Conservation (phyloP, 2,113 vertebrate genomes). For the Cochlearius cochlearius region DNA sequence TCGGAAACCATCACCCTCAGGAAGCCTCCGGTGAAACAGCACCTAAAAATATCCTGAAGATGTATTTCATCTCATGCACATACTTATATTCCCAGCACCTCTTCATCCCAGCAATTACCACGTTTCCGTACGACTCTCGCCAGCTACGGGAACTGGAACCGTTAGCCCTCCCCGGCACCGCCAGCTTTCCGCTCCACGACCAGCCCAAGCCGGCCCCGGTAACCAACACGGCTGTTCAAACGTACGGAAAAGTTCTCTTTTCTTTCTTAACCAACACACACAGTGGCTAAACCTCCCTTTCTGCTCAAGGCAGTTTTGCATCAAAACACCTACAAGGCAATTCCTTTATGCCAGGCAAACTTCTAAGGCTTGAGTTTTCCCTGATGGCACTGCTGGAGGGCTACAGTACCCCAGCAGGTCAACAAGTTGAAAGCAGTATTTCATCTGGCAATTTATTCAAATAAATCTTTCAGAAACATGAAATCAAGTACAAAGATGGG, state of each 20-base stretch:
- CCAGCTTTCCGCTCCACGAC: background rate
- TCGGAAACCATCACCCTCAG: fast-evolving
- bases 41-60: background rate
- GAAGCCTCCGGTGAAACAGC: background rate
- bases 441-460: conserved; percentile 30
- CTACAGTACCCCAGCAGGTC: conserved; percentile 43
- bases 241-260: background rate
- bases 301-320: background rate
- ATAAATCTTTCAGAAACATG: conserved; percentile 2
- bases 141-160: fast-evolving
- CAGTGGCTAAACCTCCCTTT: background rate
- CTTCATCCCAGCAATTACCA: background rate
- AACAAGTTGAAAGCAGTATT: background rate
- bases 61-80: fast-evolving
- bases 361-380: conserved; percentile 44
- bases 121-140: fast-evolving
- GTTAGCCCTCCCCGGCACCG: background rate
- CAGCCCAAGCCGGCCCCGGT: fast-evolving
- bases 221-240: background rate
- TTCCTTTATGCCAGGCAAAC: background rate
- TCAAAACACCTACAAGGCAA: background rate
- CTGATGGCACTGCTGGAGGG: conserved; percentile 21
- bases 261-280: background rate
- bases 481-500: background rate
- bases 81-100: background rate